phyloP scores from a whole-genome alignment of 1,140 invertebrate genomes.

The Zaprionus ghesquierei region DNA sequence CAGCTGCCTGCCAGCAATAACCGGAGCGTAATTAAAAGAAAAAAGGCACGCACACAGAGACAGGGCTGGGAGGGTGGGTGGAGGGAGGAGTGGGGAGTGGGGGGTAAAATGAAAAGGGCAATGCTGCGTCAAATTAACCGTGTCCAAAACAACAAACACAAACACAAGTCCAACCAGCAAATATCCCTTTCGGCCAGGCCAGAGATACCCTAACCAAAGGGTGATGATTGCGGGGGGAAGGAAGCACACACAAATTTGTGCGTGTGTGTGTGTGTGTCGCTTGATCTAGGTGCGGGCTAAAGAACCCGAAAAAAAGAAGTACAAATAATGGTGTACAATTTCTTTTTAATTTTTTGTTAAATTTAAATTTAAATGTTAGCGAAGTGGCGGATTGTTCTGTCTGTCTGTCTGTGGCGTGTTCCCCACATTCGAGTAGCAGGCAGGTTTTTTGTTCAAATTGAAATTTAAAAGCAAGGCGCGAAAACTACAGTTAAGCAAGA shows the following conservation, averaged over 20 bases:
- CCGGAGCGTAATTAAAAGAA: conserved; percentile 55
- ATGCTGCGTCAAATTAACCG: conserved; percentile 40
- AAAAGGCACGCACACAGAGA: conserved; percentile 2
- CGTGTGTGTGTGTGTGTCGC: neutral
- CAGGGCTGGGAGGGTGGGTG: neutral
- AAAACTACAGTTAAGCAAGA: too few species aligned
- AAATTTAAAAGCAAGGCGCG: too few species aligned
- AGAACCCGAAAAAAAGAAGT: neutral
- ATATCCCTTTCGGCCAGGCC: neutral
- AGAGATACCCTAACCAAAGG: neutral
- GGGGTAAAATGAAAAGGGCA: conserved; percentile 6
- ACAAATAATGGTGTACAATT: neutral
- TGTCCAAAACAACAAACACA: conserved; percentile 20
- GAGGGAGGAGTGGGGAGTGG: neutral
- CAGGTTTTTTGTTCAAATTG: too few species aligned
- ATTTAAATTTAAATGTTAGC: neutral
- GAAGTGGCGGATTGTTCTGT: neutral
- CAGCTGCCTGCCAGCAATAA: neutral
- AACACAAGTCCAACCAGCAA: neutral
- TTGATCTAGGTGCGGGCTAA: neutral
- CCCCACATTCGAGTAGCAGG: too few species aligned
- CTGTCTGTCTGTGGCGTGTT: too few species aligned
- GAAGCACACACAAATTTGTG: neutral
- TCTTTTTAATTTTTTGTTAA: neutral
- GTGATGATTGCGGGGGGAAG: neutral